Percentiles rank a stretch among this genome's conserved stretches.
phyloP scores from a whole-genome alignment of 2,113 vertebrate genomes.

The Lycaon pictus region DNA sequence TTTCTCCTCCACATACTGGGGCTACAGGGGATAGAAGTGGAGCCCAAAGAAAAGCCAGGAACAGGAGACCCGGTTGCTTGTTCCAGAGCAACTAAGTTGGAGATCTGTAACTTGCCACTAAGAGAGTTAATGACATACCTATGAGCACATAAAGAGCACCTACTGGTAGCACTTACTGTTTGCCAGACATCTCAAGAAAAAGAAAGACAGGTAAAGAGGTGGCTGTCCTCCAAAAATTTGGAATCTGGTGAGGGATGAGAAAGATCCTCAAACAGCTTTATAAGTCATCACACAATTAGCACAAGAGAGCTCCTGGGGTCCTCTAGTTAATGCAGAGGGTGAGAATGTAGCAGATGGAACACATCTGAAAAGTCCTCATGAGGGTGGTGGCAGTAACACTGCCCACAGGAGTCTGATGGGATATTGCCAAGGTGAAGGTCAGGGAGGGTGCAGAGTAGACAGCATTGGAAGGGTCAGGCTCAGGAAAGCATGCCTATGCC shows the following conservation, averaged over 20 bases:
- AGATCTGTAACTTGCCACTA: neutral
- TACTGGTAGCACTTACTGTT: neutral
- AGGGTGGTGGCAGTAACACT: neutral
- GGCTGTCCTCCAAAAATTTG: neutral
- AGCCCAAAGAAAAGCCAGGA: neutral
- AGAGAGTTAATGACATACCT: neutral
- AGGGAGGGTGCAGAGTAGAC: neutral
- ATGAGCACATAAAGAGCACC: neutral
- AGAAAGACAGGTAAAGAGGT: neutral
- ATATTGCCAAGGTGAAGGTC: neutral
- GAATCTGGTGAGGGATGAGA: neutral
- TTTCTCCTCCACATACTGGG: neutral
- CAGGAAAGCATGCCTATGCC: neutral
- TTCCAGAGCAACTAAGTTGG: neutral
- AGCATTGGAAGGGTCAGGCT: neutral
- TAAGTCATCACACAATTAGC: neutral
- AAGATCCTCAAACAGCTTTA: slow-evolving; percentile 38
- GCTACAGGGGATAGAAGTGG: neutral
- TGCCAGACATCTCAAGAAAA: slow-evolving; percentile 26
- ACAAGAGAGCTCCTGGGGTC: neutral
- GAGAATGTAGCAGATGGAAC: neutral
- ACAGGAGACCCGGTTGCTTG: neutral
- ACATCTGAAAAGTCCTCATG: neutral
- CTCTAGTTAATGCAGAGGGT: neutral
- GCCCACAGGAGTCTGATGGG: neutral